Evolutionary conservation across 2,113 vertebrate genomes (phyloP).

Genomic region (Acanthisitta chloris): DNA sequence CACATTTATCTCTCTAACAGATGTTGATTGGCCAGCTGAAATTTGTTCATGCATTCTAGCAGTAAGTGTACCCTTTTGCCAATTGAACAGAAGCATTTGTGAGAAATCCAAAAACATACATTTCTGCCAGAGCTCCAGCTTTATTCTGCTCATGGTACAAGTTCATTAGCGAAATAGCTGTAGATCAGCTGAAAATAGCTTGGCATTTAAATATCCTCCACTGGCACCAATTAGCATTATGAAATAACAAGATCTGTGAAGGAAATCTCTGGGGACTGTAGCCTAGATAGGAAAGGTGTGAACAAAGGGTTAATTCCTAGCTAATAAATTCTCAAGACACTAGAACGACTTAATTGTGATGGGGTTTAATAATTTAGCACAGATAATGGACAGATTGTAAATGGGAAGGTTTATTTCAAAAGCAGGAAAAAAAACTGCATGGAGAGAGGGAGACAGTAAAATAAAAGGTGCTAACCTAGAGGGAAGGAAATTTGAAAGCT

Average conservation of each 20-base stretch:
- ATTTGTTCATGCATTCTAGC: slow-evolving; percentile 39
- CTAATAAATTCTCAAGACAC: slow-evolving; percentile 27
- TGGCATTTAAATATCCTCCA: slow-evolving; percentile 38
- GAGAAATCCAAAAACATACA: slow-evolving; percentile 28
- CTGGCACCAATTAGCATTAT: slow-evolving; percentile 29
- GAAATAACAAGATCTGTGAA: background rate
- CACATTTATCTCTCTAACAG: slow-evolving; percentile 2
- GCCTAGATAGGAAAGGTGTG: background rate
- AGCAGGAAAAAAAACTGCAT: background rate
- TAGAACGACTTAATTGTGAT: slow-evolving; percentile 23
- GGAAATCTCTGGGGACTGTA: background rate
- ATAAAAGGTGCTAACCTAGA: background rate
- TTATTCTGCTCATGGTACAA: slow-evolving; percentile 5
- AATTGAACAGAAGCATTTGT: slow-evolving; percentile 51
- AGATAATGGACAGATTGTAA: slow-evolving; percentile 17
- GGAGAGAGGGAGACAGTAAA: background rate
- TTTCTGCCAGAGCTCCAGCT: background rate
- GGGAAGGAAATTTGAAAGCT: slow-evolving; percentile 18
- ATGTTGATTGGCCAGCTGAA: slow-evolving; percentile 47
- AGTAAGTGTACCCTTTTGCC: slow-evolving; percentile 1
- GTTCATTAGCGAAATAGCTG: slow-evolving; percentile 49
- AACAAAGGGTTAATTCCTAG: slow-evolving; percentile 51
- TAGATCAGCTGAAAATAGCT: slow-evolving; percentile 36
- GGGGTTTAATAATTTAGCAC: background rate
- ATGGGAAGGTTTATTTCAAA: slow-evolving; percentile 19